Evolutionary conservation across 2,113 vertebrate genomes (phyloP), one percentile per base, ranked within the genome.

Genomic region (Gymnogyps californianus): DNA sequence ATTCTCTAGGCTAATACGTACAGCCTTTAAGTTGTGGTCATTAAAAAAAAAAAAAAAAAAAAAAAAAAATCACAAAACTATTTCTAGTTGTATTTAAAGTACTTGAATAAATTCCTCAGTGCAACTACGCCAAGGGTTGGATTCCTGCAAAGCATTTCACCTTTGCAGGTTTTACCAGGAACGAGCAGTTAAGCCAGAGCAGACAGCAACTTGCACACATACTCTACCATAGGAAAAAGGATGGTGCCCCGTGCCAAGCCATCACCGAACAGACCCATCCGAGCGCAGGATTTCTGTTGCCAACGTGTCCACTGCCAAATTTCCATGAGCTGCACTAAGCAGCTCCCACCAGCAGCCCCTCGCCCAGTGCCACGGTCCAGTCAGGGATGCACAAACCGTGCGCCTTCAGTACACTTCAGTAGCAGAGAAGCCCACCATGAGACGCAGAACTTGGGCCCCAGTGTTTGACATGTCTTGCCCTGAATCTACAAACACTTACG

Each of bases 141-240:
- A 86, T 28, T 70, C 42, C 34, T 81, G 42, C 57, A 82, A 62
- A 87, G 51, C 2, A 1, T 62, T 85, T 86, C 28, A 51, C 49
- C 32, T 75, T 61, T 3, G 8, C 40, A 67, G 38, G 57, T 76
- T 94, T 80, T 32, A 74, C 16, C 49, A 46, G 67, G 11, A 76
- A 14, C 0, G 0, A 34, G 51, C 36, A 85, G 51, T 7, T 44
- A 51, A 3, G 1, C 12, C n/a, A 59, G 29, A 67, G 52, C 26
- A 84, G 71, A 42, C 32, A 70, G 38, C 25, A 49, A 14, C 36
- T 36, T 47, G 52, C 7, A 1, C 58, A 17, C n/a, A 31, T 5
- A 5, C 15, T 40, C 22, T 58, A 9, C 65, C 29, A 46, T 2
- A 54, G 44, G 18, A 31, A 40, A 54, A 85, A 38, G 47, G 42